These are phyloP conservation scores for Pasiphila rectangulata DNA, from an alignment of 2,888 invertebrate genomes.

Conservation along the genomic window DNA sequence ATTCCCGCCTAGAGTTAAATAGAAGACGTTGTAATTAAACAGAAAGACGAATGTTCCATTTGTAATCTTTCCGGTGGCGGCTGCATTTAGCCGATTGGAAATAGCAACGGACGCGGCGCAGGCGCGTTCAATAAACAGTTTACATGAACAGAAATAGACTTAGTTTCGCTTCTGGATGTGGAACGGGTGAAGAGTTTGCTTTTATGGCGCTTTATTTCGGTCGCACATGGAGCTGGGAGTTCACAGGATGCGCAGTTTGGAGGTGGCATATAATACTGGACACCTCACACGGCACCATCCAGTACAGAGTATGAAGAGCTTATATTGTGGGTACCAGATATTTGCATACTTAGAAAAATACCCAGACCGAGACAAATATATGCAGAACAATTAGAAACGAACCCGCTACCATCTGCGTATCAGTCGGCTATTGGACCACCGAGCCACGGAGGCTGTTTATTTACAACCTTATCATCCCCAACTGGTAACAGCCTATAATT, in stretches of 20 bases:
- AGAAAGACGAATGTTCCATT: constrained; percentile 41
- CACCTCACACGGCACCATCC: too few relatives aligned
- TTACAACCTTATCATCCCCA: too few relatives aligned
- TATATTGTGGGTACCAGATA: too few relatives aligned
- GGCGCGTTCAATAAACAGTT: constrained; percentile 60
- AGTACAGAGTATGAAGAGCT: too few relatives aligned
- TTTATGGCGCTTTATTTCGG: constrained; percentile 61
- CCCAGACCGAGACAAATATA: too few relatives aligned
- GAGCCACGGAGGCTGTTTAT: too few relatives aligned
- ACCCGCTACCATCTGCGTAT: too few relatives aligned
- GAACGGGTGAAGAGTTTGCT: constrained; percentile 58
- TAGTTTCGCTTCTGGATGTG: constrained; percentile 58
- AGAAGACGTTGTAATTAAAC: constrained; percentile 24
- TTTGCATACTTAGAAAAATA: too few relatives aligned
- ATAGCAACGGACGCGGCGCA: constrained; percentile 60
- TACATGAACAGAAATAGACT: constrained; percentile 58
- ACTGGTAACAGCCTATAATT: too few relatives aligned
- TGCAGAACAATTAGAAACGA: too few relatives aligned
- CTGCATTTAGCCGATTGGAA: constrained; percentile 65
- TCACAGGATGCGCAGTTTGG: constrained; percentile 18
- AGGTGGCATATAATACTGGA: constrained; percentile 11
- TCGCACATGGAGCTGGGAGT: constrained; percentile 16
- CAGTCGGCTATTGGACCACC: too few relatives aligned
- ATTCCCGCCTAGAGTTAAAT: not conserved
- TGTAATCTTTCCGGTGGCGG: constrained; percentile 60